Evolutionary conservation across 1,140 invertebrate species (phyloP), one percentile per base, ranked within the genome.

Genomic region (Calliphora vicina): DNA sequence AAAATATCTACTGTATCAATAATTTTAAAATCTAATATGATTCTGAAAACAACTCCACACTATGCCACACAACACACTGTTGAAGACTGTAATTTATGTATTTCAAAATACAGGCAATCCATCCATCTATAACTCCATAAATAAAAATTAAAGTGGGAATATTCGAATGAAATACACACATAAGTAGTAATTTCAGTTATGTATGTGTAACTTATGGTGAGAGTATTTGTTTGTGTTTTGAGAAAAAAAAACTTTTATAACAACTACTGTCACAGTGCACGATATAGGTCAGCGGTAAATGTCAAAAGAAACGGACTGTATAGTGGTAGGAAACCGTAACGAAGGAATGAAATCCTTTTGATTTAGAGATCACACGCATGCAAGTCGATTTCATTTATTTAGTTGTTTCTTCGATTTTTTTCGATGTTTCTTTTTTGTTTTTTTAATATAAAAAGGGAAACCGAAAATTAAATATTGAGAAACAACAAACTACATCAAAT

Each of bases 251-350:
- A 57, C 15, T 1, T 17, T 10, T 23, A 67, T n/a, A 67, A 67
- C 57, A 20, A 67, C 57, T 67, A 43, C 74, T 78, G 74, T 78
- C 74, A 78, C 74, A 78, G 74, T 26, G 23, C 10, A 43, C 74
- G 42, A 78, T 78, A 78, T 78, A 78, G 74, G 74, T 78, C 74
- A 78, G 74, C 74, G 74, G 74, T 78, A 78, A 78, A 78, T 43
- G 74, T 78, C 35, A 78, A 78, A 78, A 43, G 74, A 43, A 78
- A 43, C n/a, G 5, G n/a, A 43, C 35, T 20, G 23, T 74, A 43
- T 1, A 43, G 35, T 78, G 74, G 74, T 43, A 43, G 25, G 17
- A 78, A 78, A 43, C 74, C 35, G 74, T 78, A 78, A 43, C n/a
- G 6, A 26, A 78, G 23, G 23, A 67, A 67, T 20, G 57, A 20